phyloP scores from a whole-genome alignment of 2,797 vertebrate species.

The Rhinichthys osculus region DNA sequence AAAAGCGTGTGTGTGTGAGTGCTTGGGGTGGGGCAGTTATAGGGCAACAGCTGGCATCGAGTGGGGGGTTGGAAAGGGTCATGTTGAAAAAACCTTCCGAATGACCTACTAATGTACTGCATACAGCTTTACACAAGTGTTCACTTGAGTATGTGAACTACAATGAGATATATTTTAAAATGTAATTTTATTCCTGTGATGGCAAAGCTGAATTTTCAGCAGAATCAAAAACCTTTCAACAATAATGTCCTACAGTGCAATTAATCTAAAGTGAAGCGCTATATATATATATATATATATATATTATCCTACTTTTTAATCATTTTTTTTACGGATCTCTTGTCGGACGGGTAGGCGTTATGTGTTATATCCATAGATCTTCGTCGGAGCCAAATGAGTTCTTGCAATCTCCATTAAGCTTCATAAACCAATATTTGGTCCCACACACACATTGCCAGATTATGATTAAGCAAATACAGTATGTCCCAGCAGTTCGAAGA shows the following conservation, averaged over 20 bases:
- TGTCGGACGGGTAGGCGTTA: neutral
- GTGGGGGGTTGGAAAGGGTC: constrained; percentile 39
- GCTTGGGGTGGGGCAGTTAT: constrained; percentile 36
- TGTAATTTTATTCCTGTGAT: neutral
- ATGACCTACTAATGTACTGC: constrained; percentile 42
- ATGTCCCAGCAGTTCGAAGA: constrained; percentile 21
- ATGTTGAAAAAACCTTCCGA: constrained; percentile 19
- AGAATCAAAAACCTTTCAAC: neutral
- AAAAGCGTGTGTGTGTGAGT: constrained; percentile 50
- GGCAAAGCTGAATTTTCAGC: neutral
- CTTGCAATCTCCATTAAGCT: constrained; percentile 20
- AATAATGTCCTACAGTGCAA: no score
- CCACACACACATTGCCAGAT: constrained; percentile 27
- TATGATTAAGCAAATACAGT: constrained; percentile 6
- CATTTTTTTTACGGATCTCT: neutral
- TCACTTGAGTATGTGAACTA: constrained; percentile 1
- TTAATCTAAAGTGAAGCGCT: no score
- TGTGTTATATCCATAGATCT: neutral
- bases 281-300: neutral
- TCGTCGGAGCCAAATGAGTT: neutral
- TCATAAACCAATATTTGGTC: constrained; percentile 32
- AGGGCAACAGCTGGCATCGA: constrained; percentile 53
- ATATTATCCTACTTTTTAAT: neutral
- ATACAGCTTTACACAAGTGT: constrained; percentile 5
- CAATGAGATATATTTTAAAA: neutral